phyloP scores from a whole-genome alignment of 1,140 invertebrate species.

The Ceratina japonica region DNA sequence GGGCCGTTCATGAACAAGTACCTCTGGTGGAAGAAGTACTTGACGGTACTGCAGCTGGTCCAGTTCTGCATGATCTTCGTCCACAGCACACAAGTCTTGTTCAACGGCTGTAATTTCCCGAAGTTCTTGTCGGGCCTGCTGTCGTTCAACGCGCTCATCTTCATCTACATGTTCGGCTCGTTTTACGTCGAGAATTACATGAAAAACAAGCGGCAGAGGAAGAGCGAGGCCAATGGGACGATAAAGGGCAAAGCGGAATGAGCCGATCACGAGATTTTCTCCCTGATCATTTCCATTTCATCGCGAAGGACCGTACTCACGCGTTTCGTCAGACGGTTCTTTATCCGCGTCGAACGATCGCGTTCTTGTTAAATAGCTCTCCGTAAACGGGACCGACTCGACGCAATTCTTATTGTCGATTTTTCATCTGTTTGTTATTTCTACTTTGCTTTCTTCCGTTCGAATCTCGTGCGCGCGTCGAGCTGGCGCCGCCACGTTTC shows the following conservation, averaged over 20 bases:
- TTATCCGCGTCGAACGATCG: neutral
- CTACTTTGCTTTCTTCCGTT: neutral
- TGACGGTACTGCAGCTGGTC: conserved; percentile 91
- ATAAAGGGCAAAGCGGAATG: conserved; percentile 1
- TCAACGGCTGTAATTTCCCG: conserved; percentile 84
- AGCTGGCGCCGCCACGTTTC: too few species aligned
- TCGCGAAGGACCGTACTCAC: too few species aligned
- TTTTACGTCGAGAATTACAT: conserved; percentile 90
- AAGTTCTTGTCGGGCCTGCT: conserved; percentile 85
- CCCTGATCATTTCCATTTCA: neutral
- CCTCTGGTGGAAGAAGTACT: conserved; percentile 95
- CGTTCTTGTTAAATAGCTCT: neutral
- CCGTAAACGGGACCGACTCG: neutral
- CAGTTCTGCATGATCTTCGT: conserved; percentile 90
- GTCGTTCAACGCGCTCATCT: conserved; percentile 86
- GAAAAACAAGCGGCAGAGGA: conserved; percentile 44
- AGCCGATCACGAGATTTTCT: neutral
- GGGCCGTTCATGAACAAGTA: conserved; percentile 89
- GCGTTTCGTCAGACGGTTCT: too few species aligned
- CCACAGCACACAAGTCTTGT: conserved; percentile 84
- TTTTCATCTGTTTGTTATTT: too few species aligned
- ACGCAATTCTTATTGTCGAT: neutral
- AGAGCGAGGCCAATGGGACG: neutral
- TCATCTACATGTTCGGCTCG: conserved; percentile 91
- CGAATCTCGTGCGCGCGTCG: too few species aligned